Percentiles rank a stretch among this genome's conserved stretches.
Evolutionary conservation across 1,140 invertebrate species (phyloP).

Genomic region (Bombus pyrosoma): DNA sequence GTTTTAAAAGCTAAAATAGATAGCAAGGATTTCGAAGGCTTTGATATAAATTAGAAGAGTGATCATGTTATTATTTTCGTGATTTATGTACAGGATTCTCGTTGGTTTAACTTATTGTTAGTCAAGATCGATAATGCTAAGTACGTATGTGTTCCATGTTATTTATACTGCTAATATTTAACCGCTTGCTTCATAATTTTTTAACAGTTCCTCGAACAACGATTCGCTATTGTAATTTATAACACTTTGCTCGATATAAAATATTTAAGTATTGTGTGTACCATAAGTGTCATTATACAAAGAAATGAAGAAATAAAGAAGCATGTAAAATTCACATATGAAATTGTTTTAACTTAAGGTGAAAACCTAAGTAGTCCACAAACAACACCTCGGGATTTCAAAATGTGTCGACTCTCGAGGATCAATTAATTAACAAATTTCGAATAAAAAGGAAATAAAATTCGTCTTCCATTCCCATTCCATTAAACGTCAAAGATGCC

Average conservation of each 20-base stretch:
- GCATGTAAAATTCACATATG: no score
- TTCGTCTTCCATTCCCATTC: no score
- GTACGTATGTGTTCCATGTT: not conserved
- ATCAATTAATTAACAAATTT: not conserved
- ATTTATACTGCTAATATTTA: not conserved
- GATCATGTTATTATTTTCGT: not conserved
- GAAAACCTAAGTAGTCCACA: no score
- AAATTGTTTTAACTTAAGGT: no score
- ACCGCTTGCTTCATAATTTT: no score
- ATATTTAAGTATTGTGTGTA: not conserved
- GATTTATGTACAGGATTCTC: not conserved
- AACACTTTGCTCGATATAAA: no score
- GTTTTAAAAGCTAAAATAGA: no score
- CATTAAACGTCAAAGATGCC: not conserved
- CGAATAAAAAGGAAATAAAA: not conserved
- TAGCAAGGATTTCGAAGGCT: not conserved
- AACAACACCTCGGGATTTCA: rapidly evolving
- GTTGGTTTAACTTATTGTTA: not conserved
- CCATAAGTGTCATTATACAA: no score
- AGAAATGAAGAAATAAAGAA: no score
- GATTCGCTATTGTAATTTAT: no score
- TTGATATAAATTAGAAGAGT: not conserved
- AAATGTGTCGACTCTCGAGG: no score
- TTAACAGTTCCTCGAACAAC: no score
- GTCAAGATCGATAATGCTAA: not conserved